phyloP scores from a whole-genome alignment of 2,888 invertebrate species.

The Xiphydria camelus region DNA sequence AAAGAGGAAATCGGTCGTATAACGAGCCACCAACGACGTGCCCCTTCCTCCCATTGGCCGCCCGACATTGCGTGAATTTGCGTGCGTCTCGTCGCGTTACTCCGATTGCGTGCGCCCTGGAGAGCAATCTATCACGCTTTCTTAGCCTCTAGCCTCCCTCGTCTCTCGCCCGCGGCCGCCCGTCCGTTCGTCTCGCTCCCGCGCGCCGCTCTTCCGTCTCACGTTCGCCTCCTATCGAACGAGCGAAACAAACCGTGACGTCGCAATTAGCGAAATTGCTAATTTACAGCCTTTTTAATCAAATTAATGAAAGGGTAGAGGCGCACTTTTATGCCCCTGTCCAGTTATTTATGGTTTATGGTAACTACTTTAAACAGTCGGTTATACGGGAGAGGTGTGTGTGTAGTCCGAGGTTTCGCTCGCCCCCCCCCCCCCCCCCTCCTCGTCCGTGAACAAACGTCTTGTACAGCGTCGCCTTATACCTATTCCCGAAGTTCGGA shows the following conservation, averaged over 20 bases:
- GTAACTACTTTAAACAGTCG: conserved; percentile 32
- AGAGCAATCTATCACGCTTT: background rate
- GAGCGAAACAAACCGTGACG: conserved; percentile 27
- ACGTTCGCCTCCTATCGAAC: conserved; percentile 9
- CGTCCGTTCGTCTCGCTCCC: conserved; percentile 7
- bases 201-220: conserved; percentile 3
- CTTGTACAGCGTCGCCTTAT: too few relatives aligned
- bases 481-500: too few relatives aligned
- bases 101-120: conserved; percentile 5
- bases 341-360: conserved; percentile 42
- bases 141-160: background rate
- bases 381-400: too few relatives aligned
- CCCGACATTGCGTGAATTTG: conserved; percentile 2
- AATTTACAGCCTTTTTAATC: conserved; percentile 39
- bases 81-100: background rate
- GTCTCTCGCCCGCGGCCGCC: background rate
- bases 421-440: conserved; percentile 4
- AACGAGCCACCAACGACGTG: conserved; percentile 18
- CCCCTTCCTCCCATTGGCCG: too few relatives aligned
- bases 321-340: conserved; percentile 29
- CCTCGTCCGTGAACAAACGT: too few relatives aligned
- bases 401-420: background rate
- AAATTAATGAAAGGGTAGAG: conserved; percentile 36
- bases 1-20: too few relatives aligned
- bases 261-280: conserved; percentile 39